phyloP scores from a whole-genome alignment of 2,797 vertebrate genomes.

The Acomys russatus region DNA sequence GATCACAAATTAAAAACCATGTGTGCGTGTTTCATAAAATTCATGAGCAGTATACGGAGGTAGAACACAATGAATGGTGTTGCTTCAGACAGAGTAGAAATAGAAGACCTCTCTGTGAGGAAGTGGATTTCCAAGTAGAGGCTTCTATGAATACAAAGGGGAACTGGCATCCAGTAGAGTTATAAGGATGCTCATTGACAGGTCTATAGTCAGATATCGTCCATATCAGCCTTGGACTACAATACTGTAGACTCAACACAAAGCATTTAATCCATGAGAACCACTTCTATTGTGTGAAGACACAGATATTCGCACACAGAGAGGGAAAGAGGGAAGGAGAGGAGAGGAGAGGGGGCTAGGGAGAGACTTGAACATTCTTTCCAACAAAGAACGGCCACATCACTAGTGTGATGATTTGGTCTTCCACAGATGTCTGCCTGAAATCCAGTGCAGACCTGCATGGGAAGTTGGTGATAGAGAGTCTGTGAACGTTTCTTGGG shows the following conservation, averaged over 20 bases:
- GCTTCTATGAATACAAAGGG: neutral
- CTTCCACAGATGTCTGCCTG: neutral
- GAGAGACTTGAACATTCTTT: neutral
- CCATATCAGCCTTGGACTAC: neutral
- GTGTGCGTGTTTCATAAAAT: neutral
- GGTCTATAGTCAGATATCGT: neutral
- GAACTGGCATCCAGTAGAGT: no score
- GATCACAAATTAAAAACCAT: neutral
- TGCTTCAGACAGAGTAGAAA: neutral
- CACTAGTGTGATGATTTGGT: neutral
- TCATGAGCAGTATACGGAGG: neutral
- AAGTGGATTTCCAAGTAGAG: neutral
- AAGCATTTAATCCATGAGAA: neutral
- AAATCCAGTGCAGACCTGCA: neutral
- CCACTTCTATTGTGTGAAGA: neutral
- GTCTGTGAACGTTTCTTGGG: neutral
- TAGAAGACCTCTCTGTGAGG: neutral
- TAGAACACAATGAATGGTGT: neutral
- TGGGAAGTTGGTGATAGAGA: neutral
- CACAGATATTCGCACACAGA: no score
- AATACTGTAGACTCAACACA: neutral
- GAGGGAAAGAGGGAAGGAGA: neutral
- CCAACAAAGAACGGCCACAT: neutral
- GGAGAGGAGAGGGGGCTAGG: no score
- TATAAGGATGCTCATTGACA: neutral